Conservation (phyloP, 2,797 vertebrate genomes). For the Argentina silus region DNA sequence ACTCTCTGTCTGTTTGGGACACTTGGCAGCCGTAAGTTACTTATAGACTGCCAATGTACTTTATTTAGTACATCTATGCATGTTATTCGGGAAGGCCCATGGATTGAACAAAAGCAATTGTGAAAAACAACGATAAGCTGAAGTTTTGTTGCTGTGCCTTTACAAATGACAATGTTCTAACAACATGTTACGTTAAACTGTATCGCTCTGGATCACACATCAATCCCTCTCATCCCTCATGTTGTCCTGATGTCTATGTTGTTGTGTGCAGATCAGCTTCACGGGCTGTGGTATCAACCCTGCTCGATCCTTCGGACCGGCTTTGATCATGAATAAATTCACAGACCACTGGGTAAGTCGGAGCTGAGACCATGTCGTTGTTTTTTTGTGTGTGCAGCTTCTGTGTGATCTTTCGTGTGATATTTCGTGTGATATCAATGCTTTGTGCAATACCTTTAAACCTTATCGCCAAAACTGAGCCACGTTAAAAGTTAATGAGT, state of each 20-base stretch:
- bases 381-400: background rate
- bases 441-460: constrained; percentile 43
- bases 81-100: constrained; percentile 3
- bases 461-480: constrained; percentile 23
- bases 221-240: background rate
- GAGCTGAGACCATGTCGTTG: background rate
- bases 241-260: constrained; percentile 20
- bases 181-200: background rate
- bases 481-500: constrained; percentile 55
- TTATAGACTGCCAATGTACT: background rate
- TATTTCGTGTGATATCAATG: background rate
- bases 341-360: constrained; percentile 90
- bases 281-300: constrained; percentile 97
- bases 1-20: constrained; percentile 92
- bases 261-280: constrained; percentile 87
- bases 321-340: constrained; percentile 84
- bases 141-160: background rate
- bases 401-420: background rate
- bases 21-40: constrained; percentile 91
- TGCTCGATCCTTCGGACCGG: constrained; percentile 94
- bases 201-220: background rate
- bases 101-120: background rate
- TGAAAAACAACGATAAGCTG: background rate
- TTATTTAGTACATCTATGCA: constrained; percentile 13
- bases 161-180: background rate